Conservation (phyloP, 2,888 invertebrate species). For the Agrochola litura region DNA sequence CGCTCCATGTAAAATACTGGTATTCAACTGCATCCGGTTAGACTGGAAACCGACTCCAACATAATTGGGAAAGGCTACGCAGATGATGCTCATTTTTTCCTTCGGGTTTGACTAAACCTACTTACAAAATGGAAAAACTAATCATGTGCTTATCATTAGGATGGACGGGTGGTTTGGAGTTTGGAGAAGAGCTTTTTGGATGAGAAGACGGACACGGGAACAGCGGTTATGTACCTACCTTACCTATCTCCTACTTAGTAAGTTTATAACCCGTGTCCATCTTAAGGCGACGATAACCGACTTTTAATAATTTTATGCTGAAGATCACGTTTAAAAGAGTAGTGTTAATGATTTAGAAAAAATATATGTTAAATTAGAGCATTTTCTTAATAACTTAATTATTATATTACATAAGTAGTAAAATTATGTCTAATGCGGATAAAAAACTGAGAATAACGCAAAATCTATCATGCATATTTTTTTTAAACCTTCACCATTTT, state of each 20-base stretch:
- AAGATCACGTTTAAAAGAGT: too few species aligned
- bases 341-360: too few species aligned
- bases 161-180: neutral
- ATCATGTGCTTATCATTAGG: neutral
- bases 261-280: neutral
- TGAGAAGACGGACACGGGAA: neutral
- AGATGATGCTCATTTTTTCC: neutral
- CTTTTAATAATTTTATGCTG: too few species aligned
- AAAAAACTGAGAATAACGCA: too few species aligned
- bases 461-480: too few species aligned
- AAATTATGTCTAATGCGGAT: too few species aligned
- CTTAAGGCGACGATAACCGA: too few species aligned
- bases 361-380: too few species aligned
- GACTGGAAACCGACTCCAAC: neutral
- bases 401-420: too few species aligned
- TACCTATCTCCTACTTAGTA: too few species aligned
- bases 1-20: neutral
- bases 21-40: neutral
- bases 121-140: neutral
- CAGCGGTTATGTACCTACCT: neutral
- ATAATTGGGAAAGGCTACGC: neutral
- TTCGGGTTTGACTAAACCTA: neutral
- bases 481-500: too few species aligned
- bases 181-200: neutral
- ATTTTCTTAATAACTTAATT: too few species aligned